Evolutionary conservation across 1,140 invertebrate species (phyloP).

Genomic region (Ladona fulva): DNA sequence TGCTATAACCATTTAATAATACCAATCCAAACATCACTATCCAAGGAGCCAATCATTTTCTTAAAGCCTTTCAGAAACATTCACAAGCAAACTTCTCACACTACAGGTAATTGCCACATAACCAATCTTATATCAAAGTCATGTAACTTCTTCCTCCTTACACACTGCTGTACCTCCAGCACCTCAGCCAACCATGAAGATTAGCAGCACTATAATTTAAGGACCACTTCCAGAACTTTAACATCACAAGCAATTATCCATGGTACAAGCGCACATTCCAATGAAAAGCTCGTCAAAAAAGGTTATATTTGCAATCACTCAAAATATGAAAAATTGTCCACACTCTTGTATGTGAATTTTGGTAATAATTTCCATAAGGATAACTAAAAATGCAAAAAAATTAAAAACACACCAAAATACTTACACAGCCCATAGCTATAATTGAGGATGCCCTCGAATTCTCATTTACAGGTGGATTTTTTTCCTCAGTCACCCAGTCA

Average conservation of each 20-base stretch:
- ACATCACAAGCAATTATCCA: neutral
- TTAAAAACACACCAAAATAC: neutral
- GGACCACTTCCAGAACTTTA: neutral
- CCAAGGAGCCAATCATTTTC: neutral
- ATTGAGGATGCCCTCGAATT: neutral
- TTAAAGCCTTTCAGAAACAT: neutral
- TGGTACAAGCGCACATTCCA: neutral
- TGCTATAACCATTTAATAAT: neutral
- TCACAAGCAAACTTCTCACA: neutral
- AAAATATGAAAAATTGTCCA: neutral
- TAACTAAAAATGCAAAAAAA: neutral
- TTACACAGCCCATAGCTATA: neutral
- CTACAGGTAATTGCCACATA: neutral
- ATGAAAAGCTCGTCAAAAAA: conserved; percentile 4
- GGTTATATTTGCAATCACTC: neutral
- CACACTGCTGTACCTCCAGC: neutral
- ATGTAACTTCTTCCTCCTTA: neutral
- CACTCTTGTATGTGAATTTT: neutral
- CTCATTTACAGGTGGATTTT: neutral
- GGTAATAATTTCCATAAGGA: neutral
- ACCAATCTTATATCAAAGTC: neutral
- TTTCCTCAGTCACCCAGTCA: neutral
- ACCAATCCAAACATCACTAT: neutral
- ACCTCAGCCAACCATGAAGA: neutral
- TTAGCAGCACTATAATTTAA: neutral